These are phyloP conservation scores for Callipepla californica DNA, from an alignment of 2,113 vertebrate species.

Conservation along the genomic window DNA sequence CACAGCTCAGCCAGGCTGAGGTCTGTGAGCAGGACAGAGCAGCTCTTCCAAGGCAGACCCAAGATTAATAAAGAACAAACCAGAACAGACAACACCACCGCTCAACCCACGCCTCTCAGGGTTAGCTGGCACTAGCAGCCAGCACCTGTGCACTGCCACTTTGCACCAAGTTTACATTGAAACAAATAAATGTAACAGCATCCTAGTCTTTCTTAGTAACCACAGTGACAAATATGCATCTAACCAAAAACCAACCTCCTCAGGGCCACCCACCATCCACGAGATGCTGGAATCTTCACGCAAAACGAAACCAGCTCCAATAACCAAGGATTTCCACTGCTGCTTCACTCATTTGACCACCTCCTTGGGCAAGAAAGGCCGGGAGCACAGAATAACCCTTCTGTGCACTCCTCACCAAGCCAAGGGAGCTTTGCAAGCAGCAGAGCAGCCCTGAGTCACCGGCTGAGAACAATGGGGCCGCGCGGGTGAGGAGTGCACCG, in stretches of 20 bases:
- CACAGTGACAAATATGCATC: background rate
- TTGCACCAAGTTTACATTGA: background rate
- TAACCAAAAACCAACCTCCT: background rate
- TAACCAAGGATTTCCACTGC: background rate
- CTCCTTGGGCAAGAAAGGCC: background rate
- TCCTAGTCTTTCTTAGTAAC: background rate
- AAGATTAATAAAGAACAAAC: background rate
- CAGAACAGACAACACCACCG: background rate
- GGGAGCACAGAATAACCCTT: background rate
- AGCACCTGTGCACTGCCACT: background rate
- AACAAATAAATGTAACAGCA: background rate
- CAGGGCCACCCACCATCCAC: background rate
- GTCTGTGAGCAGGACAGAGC: background rate
- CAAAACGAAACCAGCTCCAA: fast-evolving
- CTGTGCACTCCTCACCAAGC: fast-evolving
- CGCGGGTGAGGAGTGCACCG: background rate
- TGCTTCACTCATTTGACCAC: background rate
- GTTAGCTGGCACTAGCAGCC: background rate
- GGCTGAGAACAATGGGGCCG: fast-evolving
- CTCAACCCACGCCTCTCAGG: background rate
- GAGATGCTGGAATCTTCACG: background rate
- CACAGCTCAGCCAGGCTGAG: background rate
- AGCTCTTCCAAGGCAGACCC: background rate
- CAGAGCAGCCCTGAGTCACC: conserved; percentile 15
- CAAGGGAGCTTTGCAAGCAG: background rate